phyloP scores from a whole-genome alignment of 2,113 vertebrate genomes.

The Riparia riparia region DNA sequence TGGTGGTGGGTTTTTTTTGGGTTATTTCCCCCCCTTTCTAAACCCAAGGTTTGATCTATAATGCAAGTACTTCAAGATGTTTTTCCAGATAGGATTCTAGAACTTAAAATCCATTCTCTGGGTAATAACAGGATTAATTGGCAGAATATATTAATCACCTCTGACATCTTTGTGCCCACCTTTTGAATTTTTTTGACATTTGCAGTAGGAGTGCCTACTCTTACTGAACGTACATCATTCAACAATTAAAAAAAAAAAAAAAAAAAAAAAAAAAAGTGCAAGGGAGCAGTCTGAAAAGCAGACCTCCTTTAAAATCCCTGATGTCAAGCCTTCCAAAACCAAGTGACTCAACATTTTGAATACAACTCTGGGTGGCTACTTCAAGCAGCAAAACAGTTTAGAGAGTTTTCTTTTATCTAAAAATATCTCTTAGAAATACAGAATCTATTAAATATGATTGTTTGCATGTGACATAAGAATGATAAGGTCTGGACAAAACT shows the following conservation, averaged over 20 bases:
- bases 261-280: neutral
- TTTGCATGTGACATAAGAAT: neutral
- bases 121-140: neutral
- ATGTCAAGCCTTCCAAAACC: neutral
- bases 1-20: neutral
- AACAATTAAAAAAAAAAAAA: neutral
- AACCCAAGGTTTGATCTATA: neutral
- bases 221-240: neutral
- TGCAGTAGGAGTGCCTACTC: rapidly evolving
- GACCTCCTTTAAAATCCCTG: neutral
- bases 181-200: neutral
- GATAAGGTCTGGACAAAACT: neutral
- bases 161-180: neutral
- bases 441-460: conserved; percentile 4
- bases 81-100: neutral
- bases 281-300: neutral
- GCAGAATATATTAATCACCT: neutral
- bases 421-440: neutral
- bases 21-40: neutral
- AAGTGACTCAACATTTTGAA: neutral
- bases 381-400: neutral
- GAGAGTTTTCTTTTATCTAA: neutral
- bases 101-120: neutral
- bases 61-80: too few species aligned
- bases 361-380: neutral